These are phyloP conservation scores for Microcebus tavaratra DNA, from an alignment of 2,113 vertebrate genomes.

Conservation along the genomic window DNA sequence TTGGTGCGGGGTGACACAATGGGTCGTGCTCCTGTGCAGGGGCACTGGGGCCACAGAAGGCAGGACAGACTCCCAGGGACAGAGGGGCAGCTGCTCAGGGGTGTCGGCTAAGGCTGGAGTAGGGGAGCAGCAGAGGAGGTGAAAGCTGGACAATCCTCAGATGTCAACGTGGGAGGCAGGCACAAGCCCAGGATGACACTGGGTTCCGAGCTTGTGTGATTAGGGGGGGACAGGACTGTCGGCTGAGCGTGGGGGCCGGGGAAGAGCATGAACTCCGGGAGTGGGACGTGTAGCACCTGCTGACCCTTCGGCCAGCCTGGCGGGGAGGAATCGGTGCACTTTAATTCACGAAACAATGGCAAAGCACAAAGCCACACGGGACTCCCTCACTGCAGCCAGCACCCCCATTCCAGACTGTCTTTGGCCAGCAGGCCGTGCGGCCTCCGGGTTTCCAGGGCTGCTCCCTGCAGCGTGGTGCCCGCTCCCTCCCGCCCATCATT, in stretches of 20 bases:
- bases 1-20: not conserved
- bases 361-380: fast-evolving
- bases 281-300: fast-evolving
- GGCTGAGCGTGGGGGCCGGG: fast-evolving
- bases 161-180: not conserved
- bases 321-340: not conserved
- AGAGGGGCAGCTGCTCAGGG: fast-evolving
- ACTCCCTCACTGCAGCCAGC: fast-evolving
- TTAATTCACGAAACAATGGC: not conserved
- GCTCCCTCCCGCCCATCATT: fast-evolving
- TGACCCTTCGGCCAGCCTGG: not conserved
- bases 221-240: not conserved
- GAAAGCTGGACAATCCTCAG: too few relatives aligned
- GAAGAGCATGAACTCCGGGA: not conserved
- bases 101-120: fast-evolving
- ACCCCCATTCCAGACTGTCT: fast-evolving
- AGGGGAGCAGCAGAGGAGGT: fast-evolving
- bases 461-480: fast-evolving
- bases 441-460: not conserved
- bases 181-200: not conserved
- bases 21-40: too few relatives aligned
- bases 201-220: not conserved
- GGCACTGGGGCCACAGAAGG: fast-evolving
- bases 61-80: not conserved
- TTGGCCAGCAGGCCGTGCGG: fast-evolving